phyloP scores from a whole-genome alignment of 30 jellyfish, hydroid and myxozoan genomes.

The Haliclystus octoradiatus region DNA sequence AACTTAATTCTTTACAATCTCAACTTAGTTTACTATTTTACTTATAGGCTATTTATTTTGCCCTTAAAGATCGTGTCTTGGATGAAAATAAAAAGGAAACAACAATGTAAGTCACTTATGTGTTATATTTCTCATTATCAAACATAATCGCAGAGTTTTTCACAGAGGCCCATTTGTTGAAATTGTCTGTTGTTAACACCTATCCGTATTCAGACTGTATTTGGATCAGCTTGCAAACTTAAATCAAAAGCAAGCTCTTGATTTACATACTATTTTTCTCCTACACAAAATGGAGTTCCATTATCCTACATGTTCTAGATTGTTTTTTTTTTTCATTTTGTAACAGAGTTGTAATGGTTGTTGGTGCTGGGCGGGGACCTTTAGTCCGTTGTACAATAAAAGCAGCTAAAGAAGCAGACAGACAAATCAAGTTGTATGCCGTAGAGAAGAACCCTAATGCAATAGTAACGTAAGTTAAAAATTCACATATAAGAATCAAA shows the following conservation, averaged over 20 bases:
- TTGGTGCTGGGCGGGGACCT: slow-evolving; percentile 99
- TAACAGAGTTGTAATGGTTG: slow-evolving; percentile 84
- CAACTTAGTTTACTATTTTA: not conserved
- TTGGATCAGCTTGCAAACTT: not conserved
- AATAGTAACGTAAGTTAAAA: slow-evolving; percentile 68
- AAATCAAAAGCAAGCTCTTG: not conserved
- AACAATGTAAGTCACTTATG: slow-evolving; percentile 17
- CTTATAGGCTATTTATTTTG: slow-evolving; percentile 55
- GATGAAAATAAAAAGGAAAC: slow-evolving; percentile 64
- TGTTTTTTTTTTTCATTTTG: not conserved
- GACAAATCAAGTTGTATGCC: slow-evolving; percentile 82
- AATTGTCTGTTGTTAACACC: not conserved
- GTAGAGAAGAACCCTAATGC: slow-evolving; percentile 97
- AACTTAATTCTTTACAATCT: too few relatives aligned
- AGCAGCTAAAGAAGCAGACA: slow-evolving; percentile 80
- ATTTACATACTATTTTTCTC: too few relatives aligned
- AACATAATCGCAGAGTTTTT: too few relatives aligned
- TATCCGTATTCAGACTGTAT: not conserved
- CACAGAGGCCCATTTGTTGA: too few relatives aligned
- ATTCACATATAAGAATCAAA: too few relatives aligned
- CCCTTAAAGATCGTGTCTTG: slow-evolving; percentile 75
- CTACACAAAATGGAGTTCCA: too few relatives aligned
- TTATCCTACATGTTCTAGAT: not conserved
- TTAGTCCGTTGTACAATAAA: slow-evolving; percentile 69
- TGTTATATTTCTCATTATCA: too few relatives aligned